A percentile compares a stretch with the other conserved stretches of the same genome.
phyloP scores from a whole-genome alignment of 2,797 vertebrate genomes.

The Alca torda region DNA sequence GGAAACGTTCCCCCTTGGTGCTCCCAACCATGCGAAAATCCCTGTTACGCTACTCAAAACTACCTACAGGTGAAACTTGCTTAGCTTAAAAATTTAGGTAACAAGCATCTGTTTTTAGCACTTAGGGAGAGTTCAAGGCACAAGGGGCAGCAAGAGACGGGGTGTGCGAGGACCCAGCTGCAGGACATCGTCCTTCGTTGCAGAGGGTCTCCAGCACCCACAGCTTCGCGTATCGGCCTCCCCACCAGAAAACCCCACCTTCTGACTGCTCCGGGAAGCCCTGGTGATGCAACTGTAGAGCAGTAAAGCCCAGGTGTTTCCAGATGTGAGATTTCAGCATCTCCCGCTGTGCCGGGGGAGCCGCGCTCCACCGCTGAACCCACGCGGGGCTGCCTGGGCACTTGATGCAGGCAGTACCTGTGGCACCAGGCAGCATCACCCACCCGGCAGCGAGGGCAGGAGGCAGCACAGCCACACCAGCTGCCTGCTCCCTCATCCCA shows the following conservation, averaged over 20 bases:
- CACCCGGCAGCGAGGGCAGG: neutral
- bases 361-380: neutral
- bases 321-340: neutral
- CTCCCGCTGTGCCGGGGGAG: neutral
- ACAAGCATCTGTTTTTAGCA: neutral
- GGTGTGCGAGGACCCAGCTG: fast-evolving
- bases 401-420: fast-evolving
- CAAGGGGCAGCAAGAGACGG: fast-evolving
- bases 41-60: neutral
- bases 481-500: neutral
- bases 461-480: no score
- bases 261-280: fast-evolving
- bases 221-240: fast-evolving
- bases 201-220: neutral
- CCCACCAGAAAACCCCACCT: fast-evolving
- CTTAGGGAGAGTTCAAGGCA: neutral
- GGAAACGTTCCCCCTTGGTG: neutral
- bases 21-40: neutral
- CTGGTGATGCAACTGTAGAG: fast-evolving
- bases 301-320: neutral
- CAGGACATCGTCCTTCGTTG: fast-evolving
- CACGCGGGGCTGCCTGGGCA: neutral
- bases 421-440: neutral
- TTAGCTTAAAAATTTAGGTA: neutral
- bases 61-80: neutral